A percentile compares a stretch with the other conserved stretches of the same genome.
Conservation (phyloP, 2,113 vertebrate species). For the Lynx canadensis region DNA sequence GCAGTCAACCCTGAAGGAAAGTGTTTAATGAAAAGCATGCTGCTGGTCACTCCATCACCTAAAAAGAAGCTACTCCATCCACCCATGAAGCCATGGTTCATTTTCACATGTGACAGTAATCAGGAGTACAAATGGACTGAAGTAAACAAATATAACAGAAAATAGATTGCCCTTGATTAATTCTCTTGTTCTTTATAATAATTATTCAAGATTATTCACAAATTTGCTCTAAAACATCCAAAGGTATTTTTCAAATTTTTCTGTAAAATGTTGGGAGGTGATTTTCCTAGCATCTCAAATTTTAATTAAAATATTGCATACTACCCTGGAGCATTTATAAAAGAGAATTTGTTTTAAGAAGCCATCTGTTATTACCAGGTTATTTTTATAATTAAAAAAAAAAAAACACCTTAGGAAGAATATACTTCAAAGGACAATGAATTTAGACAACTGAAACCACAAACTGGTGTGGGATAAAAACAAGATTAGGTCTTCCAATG, state of each 20-base stretch:
- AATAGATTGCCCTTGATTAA: not conserved
- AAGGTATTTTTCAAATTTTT: not conserved
- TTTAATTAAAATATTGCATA: constrained; percentile 1
- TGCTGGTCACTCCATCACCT: not conserved
- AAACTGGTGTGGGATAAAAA: not conserved
- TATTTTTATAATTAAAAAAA: not conserved
- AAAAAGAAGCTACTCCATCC: not conserved
- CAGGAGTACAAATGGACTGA: not conserved
- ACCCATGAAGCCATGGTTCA: not conserved
- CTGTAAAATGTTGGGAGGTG: not conserved
- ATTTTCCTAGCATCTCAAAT: not conserved
- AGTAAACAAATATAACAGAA: not conserved
- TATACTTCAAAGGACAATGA: not conserved
- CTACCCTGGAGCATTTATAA: not conserved
- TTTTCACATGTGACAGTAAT: not conserved
- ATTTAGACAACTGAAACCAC: not conserved
- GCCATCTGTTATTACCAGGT: not conserved
- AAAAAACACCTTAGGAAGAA: not conserved
- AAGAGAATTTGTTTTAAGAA: not conserved
- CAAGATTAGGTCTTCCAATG: not conserved
- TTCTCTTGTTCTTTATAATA: constrained; percentile 5
- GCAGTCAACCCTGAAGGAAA: not conserved
- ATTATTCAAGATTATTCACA: not conserved
- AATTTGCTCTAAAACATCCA: not conserved
- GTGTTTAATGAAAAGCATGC: not conserved